Percentiles rank a stretch among this genome's conserved stretches.
Evolutionary conservation across 2,888 invertebrate genomes (phyloP).

Genomic region (Parnassius orleans): DNA sequence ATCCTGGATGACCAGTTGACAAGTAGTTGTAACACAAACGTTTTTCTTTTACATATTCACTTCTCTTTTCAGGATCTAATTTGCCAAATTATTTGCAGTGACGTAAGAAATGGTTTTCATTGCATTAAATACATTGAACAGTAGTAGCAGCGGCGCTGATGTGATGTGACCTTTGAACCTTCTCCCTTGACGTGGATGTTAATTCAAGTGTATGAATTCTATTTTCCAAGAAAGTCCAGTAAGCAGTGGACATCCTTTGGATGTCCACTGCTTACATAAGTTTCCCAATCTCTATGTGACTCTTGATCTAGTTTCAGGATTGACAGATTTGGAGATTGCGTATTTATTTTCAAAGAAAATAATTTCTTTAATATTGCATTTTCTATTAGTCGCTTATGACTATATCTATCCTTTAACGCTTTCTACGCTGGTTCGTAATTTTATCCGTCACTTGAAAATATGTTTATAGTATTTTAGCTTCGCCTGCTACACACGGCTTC

Average conservation of each 20-base stretch:
- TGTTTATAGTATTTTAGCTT: neutral
- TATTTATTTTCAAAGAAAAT: no score
- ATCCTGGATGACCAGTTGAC: neutral
- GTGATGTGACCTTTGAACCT: neutral
- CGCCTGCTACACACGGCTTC: neutral
- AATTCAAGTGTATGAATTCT: neutral
- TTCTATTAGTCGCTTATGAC: neutral
- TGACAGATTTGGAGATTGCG: no score
- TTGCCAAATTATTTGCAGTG: neutral
- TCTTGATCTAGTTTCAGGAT: no score
- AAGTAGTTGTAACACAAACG: neutral
- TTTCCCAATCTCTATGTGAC: no score
- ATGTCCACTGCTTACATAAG: no score
- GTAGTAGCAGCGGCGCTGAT: neutral
- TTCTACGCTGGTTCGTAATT: neutral
- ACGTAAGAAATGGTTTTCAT: neutral
- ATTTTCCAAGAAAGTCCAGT: neutral
- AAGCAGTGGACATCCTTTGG: no score
- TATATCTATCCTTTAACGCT: neutral
- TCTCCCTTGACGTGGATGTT: neutral
- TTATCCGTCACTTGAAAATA: neutral
- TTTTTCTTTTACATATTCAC: neutral
- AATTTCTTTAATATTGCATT: no score
- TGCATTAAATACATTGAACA: neutral
- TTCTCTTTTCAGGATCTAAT: neutral